These are phyloP conservation scores for Rhinichthys klamathensis DNA, from an alignment of 2,113 vertebrate species.

Conservation along the genomic window DNA sequence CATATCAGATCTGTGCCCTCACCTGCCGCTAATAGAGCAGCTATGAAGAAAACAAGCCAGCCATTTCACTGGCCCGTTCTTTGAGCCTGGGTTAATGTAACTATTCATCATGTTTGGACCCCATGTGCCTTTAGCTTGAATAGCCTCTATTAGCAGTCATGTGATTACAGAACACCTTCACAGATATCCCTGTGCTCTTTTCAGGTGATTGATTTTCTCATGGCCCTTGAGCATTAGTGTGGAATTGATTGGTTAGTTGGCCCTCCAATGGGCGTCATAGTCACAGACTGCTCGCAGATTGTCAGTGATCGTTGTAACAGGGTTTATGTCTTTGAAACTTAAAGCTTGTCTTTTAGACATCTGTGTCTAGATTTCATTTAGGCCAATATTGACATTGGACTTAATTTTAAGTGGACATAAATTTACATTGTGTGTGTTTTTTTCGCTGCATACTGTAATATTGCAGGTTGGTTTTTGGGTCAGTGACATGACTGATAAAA, in stretches of 20 bases:
- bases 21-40: slow-evolving; percentile 48
- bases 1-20: slow-evolving; percentile 26
- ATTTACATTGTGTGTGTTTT: no score
- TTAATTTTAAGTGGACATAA: not conserved
- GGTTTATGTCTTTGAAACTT: slow-evolving; percentile 18
- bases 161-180: slow-evolving; percentile 50
- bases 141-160: slow-evolving; percentile 59
- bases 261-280: slow-evolving; percentile 12
- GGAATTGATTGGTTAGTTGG: slow-evolving; percentile 38
- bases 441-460: not conserved
- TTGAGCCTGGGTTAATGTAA: slow-evolving; percentile 57
- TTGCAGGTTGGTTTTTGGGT: not conserved
- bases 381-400: not conserved
- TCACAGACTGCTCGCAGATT: slow-evolving; percentile 1
- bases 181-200: slow-evolving; percentile 40
- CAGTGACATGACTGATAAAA: not conserved
- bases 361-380: not conserved
- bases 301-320: not conserved
- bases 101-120: slow-evolving; percentile 56
- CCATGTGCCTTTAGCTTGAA: slow-evolving; percentile 51
- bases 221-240: slow-evolving; percentile 25
- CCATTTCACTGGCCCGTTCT: slow-evolving; percentile 42
- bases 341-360: not conserved
- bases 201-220: slow-evolving; percentile 40
- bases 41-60: slow-evolving; percentile 51